Evolutionary conservation across 2,888 invertebrate genomes (phyloP).

Genomic region (Pardosa pseudoannulata): DNA sequence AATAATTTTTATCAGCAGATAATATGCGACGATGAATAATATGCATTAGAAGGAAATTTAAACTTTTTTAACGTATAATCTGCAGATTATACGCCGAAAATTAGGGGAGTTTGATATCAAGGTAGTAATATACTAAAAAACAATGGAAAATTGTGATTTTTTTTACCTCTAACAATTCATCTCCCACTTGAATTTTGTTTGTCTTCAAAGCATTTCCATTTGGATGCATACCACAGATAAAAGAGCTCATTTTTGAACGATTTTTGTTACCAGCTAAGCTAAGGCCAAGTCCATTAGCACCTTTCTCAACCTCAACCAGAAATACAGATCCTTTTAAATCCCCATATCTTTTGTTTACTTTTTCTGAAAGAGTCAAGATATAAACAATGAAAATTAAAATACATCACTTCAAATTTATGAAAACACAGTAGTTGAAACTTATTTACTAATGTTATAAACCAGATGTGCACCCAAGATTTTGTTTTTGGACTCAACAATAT

Average conservation of each 20-base stretch:
- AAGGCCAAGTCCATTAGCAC: constrained; percentile 88
- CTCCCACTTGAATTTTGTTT: constrained; percentile 89
- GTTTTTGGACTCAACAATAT: no score
- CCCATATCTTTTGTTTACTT: constrained; percentile 94
- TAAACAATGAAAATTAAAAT: background rate
- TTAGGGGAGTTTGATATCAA: no score
- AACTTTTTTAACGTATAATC: no score
- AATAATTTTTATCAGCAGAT: no score
- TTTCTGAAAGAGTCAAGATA: constrained; percentile 82
- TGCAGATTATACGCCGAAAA: no score
- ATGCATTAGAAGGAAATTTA: no score
- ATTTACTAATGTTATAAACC: no score
- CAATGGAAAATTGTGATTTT: no score
- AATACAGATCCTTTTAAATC: constrained; percentile 83
- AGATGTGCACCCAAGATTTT: no score
- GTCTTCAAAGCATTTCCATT: constrained; percentile 87
- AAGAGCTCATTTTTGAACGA: constrained; percentile 95
- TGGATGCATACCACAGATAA: constrained; percentile 96
- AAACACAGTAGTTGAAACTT: background rate
- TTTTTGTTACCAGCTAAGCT: constrained; percentile 96
- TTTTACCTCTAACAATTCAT: constrained; percentile 95
- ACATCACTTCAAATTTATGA: background rate
- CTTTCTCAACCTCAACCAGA: constrained; percentile 87
- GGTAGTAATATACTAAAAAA: no score
- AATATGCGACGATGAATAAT: no score